A percentile compares a stretch with the other conserved stretches of the same genome.
Conservation (phyloP, 2,113 vertebrate species). For the Nyctibius bracteatus region DNA sequence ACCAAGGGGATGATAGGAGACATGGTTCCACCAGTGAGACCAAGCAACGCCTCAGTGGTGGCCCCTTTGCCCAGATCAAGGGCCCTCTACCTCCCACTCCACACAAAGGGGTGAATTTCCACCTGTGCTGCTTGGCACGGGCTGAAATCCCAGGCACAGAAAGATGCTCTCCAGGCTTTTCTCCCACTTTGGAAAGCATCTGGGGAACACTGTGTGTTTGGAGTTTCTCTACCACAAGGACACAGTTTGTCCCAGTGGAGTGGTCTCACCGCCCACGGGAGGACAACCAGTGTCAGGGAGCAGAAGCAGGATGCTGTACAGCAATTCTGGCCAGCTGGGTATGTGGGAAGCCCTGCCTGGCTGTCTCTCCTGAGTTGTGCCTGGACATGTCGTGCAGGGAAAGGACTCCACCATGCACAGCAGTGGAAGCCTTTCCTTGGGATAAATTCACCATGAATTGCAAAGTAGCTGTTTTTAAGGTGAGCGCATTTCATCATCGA, state of each 20-base stretch:
- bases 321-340: not conserved
- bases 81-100: not conserved
- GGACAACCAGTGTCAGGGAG: accelerated
- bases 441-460: not conserved
- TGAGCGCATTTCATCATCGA: accelerated
- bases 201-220: not conserved
- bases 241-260: not conserved
- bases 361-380: not conserved
- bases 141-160: not conserved
- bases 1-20: not conserved
- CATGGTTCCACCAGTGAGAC: not conserved
- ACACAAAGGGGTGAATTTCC: not conserved
- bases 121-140: not conserved
- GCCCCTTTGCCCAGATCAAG: not conserved
- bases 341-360: not conserved
- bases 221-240: not conserved
- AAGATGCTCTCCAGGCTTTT: not conserved
- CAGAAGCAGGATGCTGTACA: not conserved
- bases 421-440: not conserved
- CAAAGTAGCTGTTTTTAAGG: not conserved
- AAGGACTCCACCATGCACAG: not conserved
- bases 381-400: not conserved
- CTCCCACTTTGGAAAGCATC: not conserved
- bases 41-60: not conserved
- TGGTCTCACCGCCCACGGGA: not conserved